Evolutionary conservation across 2,888 invertebrate species (phyloP), one percentile per base, ranked within the genome.

Genomic region (Drosophila mayaguana): DNA sequence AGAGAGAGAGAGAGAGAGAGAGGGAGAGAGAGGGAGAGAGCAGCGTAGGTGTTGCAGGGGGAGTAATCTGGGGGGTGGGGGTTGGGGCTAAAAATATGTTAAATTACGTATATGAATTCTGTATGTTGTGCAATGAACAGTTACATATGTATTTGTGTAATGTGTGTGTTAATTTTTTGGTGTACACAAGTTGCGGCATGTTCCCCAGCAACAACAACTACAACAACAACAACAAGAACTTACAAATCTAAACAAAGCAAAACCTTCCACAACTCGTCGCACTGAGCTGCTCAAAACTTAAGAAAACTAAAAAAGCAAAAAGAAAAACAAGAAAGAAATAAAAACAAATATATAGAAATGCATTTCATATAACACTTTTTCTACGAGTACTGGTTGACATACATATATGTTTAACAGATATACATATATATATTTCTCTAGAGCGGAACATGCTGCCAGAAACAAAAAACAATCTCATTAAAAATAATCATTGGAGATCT

Each of bases 121-220:
- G 88, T 86, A 88, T 84, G 84, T 84, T 88, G 84, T 84, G 78
- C 53, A 53, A 83, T 73, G 88, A 83, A 83, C 82, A 82, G 83
- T 85, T 80, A 88, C 69, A 77, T 78, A 74, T 71, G 69, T 68
- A 68, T 74, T 75, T 86, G 84, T 81, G 81, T 83, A 83, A 72
- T 86, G 83, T 88, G 88, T 85, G 81, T 83, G 82, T 81, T 71
- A 73, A 46, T 72, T 78, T 71, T 54, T 54, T 38, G 34, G 53
- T 53, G 88, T 85, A 77, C 72, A 69, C 63, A 75, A 71, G 76
- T 81, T 81, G 78, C 78, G 75, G 84, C 86, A 88, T 88, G 84
- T 88, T 88, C 81, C 85, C 67, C 48, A 59, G 38, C 54, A 50
- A 59, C 53, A 62, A 46, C 25, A 40, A 12, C n/a, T 14, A 38